Percentiles rank a stretch among this genome's conserved stretches.
Conservation (phyloP, 2,888 invertebrate species). For the Trypoxylon attenuatum region DNA sequence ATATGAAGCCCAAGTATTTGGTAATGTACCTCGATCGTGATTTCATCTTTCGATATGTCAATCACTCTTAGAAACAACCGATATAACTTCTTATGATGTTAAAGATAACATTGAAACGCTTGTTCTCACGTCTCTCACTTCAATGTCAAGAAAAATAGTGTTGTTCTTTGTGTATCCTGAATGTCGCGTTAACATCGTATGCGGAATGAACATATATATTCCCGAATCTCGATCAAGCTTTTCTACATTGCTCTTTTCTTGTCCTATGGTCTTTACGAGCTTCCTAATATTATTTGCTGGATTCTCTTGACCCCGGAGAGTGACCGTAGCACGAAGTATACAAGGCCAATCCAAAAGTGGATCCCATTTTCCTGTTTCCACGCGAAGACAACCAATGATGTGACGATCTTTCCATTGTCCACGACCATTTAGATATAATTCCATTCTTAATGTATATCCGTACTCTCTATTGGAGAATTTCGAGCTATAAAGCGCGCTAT, state of each 20-base stretch:
- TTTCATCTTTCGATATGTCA: constrained; percentile 1
- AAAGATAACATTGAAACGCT: constrained; percentile 31
- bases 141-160: constrained; percentile 79
- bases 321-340: constrained; percentile 80
- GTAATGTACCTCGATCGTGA: background rate
- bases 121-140: constrained; percentile 59
- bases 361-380: constrained; percentile 84
- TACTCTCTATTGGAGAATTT: constrained; percentile 82
- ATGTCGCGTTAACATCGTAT: constrained; percentile 79
- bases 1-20: background rate
- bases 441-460: constrained; percentile 85
- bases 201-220: constrained; percentile 81
- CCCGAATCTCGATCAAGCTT: constrained; percentile 56
- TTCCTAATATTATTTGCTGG: constrained; percentile 75
- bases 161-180: constrained; percentile 78
- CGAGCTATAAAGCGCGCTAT: constrained; percentile 81
- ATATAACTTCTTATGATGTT: background rate
- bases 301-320: constrained; percentile 80
- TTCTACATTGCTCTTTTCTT: constrained; percentile 32
- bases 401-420: constrained; percentile 87
- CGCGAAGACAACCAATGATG: constrained; percentile 81
- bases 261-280: constrained; percentile 59
- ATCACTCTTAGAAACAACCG: background rate
- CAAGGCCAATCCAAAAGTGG: constrained; percentile 85
- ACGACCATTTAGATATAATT: constrained; percentile 83